Conservation (phyloP, 2,113 vertebrate species). For the Epinephelus lanceolatus region DNA sequence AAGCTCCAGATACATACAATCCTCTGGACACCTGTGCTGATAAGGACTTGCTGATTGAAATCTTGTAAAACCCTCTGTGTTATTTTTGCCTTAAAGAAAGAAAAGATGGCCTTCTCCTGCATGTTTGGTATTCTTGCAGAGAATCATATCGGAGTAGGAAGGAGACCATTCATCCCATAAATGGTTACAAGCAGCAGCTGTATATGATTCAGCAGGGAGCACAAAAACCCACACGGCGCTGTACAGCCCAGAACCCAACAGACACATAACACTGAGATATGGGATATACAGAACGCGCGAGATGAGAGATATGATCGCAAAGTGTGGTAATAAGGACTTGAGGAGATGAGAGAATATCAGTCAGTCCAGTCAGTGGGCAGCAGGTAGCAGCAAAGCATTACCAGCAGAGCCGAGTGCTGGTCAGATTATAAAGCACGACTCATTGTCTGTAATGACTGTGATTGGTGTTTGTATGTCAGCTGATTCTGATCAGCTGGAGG, state of each 20-base stretch:
- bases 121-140: slow-evolving; percentile 28
- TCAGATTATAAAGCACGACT: slow-evolving; percentile 26
- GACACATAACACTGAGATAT: slow-evolving; percentile 38
- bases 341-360: slow-evolving; percentile 36
- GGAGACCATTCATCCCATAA: slow-evolving; percentile 6
- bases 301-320: slow-evolving; percentile 17
- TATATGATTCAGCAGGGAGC: slow-evolving; percentile 13
- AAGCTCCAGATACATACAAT: background rate
- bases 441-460: slow-evolving; percentile 3
- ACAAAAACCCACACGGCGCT: background rate
- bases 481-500: background rate
- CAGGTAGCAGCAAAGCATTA: slow-evolving; percentile 30
- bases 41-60: slow-evolving; percentile 22
- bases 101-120: background rate
- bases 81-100: background rate
- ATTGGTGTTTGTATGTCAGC: slow-evolving; percentile 22
- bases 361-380: slow-evolving; percentile 15
- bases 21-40: slow-evolving; percentile 1
- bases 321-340: slow-evolving; percentile 14
- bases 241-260: slow-evolving; percentile 20
- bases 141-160: background rate
- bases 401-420: background rate
- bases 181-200: slow-evolving; percentile 6
- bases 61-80: background rate
- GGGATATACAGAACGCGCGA: slow-evolving; percentile 28